Evolutionary conservation across 2,888 invertebrate genomes (phyloP), one percentile per base, ranked within the genome.

Genomic region (Epinotia bilunana): DNA sequence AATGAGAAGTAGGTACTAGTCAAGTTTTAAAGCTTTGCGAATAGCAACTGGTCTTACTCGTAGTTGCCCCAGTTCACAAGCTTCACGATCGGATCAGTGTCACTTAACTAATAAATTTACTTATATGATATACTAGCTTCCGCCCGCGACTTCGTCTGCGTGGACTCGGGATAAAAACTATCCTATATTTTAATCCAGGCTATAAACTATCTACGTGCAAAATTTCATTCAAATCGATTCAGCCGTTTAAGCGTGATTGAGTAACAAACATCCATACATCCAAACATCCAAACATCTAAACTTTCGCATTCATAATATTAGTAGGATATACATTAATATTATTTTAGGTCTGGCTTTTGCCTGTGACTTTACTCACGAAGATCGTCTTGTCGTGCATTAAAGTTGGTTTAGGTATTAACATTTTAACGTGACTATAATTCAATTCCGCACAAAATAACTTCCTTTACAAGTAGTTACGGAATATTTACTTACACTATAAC

Each of bases 51-150:
- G 43, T 43, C n/a, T 69, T 69, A 28, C 65, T 33, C 67, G 55
- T 67, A 75, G 71, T 75, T 75, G 67, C 61, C 75, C 70, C 43
- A 74, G 74, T 72, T 65, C 64, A 58, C 64, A 72, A 33, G 63
- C 46, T 39, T 74, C 64, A 60, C 43, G 70, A 74, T 74, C 71
- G 55, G 33, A 28, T 20, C 53, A 67, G 73, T 74, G 69, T 62
- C 67, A 72, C 71, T 71, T 71, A 46, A 43, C 43, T 60, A 57
- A 12, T 53, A 63, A 33, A 73, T 63, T 69, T 63, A 68, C 62
- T n/a, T 68, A 62, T 61, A 7, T 28, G 58, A 28, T 43, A 28
- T 9, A 18, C 2, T 1, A 23, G n/a, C n/a, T n/a, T n/a, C n/a
- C n/a, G n/a, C n/a, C n/a, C n/a, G n/a, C n/a, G n/a, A n/a, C n/a